Conservation (phyloP, 2,113 vertebrate genomes). For the Oxyruncus cristatus region DNA sequence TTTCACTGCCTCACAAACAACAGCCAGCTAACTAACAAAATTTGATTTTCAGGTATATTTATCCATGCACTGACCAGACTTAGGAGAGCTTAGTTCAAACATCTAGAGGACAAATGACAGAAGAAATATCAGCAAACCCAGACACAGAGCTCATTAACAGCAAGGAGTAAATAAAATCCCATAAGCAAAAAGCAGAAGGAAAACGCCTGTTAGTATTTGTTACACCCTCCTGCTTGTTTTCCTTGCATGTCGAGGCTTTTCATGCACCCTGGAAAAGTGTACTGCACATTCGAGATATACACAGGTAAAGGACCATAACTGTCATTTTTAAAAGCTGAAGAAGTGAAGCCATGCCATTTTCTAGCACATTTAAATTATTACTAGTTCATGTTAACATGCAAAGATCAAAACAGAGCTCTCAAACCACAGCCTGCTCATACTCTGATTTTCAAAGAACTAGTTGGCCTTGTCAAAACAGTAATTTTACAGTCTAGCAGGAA, state of each 20-base stretch:
- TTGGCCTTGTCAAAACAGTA: constrained; percentile 43
- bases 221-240: neutral
- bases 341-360: neutral
- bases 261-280: neutral
- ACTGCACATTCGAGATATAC: neutral
- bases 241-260: neutral
- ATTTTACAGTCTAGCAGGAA: constrained; percentile 29
- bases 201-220: neutral
- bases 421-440: neutral
- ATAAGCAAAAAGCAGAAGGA: neutral
- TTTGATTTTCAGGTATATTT: neutral
- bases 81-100: neutral
- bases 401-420: constrained; percentile 47
- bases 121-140: neutral
- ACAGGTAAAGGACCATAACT: neutral
- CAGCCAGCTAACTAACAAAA: neutral
- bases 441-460: neutral
- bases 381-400: neutral
- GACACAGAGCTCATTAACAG: neutral
- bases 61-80: neutral
- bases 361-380: neutral
- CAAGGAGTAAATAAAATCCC: neutral
- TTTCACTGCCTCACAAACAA: neutral
- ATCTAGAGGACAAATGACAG: neutral
- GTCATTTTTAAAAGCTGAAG: neutral